phyloP scores from a whole-genome alignment of 2,113 vertebrate species.

The Lethenteron camtschaticum region DNA sequence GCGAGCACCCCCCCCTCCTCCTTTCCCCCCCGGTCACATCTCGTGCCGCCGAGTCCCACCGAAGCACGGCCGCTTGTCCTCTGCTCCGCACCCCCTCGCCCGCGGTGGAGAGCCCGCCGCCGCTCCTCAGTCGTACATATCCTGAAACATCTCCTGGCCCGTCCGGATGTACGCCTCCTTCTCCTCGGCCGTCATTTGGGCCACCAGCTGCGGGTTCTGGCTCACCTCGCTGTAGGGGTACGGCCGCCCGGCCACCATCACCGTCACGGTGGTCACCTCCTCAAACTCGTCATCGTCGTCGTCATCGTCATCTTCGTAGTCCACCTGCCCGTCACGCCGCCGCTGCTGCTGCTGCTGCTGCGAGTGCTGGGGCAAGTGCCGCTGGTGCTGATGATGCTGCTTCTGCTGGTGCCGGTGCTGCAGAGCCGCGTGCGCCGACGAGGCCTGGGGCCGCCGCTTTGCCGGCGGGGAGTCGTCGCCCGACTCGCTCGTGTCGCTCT shows the following conservation, averaged over 20 bases:
- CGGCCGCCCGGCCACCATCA: conserved; percentile 49
- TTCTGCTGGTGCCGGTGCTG: no score
- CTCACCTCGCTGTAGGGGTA: conserved; percentile 68
- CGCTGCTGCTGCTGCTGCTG: conserved; percentile 9
- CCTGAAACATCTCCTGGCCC: conserved; percentile 75
- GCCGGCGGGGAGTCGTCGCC: conserved; percentile 44
- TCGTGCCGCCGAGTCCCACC: no score
- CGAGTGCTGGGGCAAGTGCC: no score
- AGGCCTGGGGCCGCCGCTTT: conserved; percentile 10
- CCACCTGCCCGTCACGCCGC: conserved; percentile 9
- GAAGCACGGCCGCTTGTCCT: no score
- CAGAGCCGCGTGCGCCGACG: not conserved
- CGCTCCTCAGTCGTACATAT: conserved; percentile 59
- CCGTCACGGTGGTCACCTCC: conserved; percentile 47
- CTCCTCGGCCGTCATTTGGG: conserved; percentile 73
- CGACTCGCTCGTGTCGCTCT: conserved; percentile 95
- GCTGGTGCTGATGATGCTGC: no score
- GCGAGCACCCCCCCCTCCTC: no score
- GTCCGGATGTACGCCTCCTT: conserved; percentile 90
- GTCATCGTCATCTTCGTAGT: conserved; percentile 27
- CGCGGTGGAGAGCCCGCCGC: not conserved
- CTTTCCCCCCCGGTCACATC: no score
- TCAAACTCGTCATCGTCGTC: conserved; percentile 64
- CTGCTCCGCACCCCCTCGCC: no score
- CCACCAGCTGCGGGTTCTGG: conserved; percentile 69